Base-by-base conservation (phyloP, 53 echinoderm and acorn worm species). In the Holothuria leucospilota region DNA sequence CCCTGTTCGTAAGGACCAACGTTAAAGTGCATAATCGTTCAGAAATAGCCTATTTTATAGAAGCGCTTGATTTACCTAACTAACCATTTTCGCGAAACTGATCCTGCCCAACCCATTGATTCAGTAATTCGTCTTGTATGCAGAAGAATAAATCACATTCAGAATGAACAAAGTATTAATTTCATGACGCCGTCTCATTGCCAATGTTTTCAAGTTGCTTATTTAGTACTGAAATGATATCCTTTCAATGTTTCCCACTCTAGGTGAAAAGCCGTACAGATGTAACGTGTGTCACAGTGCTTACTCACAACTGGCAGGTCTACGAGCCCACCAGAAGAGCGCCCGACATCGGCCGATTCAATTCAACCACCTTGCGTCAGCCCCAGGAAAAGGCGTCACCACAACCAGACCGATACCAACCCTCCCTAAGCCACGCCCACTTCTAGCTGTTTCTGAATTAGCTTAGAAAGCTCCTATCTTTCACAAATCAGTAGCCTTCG, bases 251-350 rank as follows among this genome's bases (percentile, higher is more conserved):
- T 29, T 46, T 88, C 69, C 29, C 8, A 56, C 26, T 85, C 8
- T 78, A 98, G 98, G 98, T 46, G 98, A 98, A 82, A 98, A 98
- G 81, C 98, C 98, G 1, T 98, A 98, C 78, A 89, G 95, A 41
- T 98, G 98, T 66, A 88, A 92, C 59, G 98, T 98, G 5, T 98
- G 98, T 68, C 95, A 98, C 84, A 98, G 98, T 58, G 98, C 98
- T 8, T 98, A 98, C 90, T 98, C 98, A 21, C 98, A 98, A 78
- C 90, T 98, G 13, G 98, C 98, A 25, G 98, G 98, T 5, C 92
- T 98, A 13, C 92, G 98, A 2, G 98, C 98, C 40, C 98, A 98
- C 49, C 98, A 98, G 87, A 98, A 98, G 87, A 98, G 98, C 72
- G 98, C 98, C 75, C 98, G 98, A 41, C 98, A 98, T 63, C 91